Evolutionary conservation across 2,113 vertebrate genomes (phyloP), one percentile per base, ranked within the genome.

Genomic region (Trichomycterus rosablanca): DNA sequence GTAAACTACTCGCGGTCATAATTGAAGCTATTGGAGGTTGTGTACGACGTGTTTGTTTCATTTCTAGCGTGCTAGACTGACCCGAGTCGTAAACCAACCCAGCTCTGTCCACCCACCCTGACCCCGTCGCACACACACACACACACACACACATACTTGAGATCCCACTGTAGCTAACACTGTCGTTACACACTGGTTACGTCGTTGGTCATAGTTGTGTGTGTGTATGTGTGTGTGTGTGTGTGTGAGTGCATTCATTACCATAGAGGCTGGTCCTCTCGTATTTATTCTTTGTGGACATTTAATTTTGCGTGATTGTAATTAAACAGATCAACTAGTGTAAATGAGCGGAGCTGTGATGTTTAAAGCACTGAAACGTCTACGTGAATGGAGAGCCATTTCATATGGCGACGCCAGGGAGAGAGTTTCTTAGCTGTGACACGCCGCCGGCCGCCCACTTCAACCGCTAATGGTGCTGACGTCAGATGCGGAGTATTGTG

Each of bases 201-300:
- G 9, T 55, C n/a, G 48, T n/a, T n/a, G n/a, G n/a, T 11, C 12
- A 48, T 37, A n/a, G 30, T 30, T 49, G 40, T 54, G 65, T 68
- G 57, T 19, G 40, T 34, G 40, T 42, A 7, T 28, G 12, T 48
- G 57, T 42, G 5, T 28, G 12, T 48, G 57, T n/a, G n/a, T n/a
- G n/a, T n/a, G n/a, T n/a, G n/a, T n/a, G n/a, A n/a, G n/a, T n/a
- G n/a, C 32, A 15, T 67, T 15, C 50, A 10, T 59, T 26, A n/a
- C 12, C 35, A 18, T 3, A 54, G 75, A 72, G 75, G 75, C 75
- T 48, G 75, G 75, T 28, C 71, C 67, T 74, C 63, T 46, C 16
- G n/a, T 70, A 66, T 66, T 73, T 62, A 66, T 66, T 62, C 15
- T 46, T 61, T 35, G 20, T 61, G 22, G 42, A 59, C 16, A 18